Conservation (phyloP, 1,140 invertebrate species). For the Adoxophyes honmai region DNA sequence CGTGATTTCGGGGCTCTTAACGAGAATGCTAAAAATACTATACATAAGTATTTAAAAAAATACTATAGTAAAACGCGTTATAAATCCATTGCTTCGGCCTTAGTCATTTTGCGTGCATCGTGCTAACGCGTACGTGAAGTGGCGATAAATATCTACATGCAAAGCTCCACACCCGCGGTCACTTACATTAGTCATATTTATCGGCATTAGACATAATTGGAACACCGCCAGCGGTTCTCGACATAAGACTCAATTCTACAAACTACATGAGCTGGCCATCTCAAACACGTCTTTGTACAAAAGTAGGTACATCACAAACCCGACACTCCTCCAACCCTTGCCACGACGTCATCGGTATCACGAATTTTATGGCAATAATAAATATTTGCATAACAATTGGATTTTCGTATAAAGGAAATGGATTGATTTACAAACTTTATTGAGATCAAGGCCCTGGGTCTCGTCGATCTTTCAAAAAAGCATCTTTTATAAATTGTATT, state of each 20-base stretch:
- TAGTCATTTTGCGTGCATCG: background rate
- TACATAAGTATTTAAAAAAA: background rate
- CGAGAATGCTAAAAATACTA: background rate
- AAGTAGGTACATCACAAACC: background rate
- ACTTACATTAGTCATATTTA: constrained; percentile 1
- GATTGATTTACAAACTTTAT: constrained; percentile 47
- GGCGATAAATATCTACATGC: constrained; percentile 6
- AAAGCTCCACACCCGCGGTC: background rate
- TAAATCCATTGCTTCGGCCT: background rate
- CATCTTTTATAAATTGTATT: constrained; percentile 47
- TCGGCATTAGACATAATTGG: constrained; percentile 14
- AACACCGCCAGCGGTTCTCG: constrained; percentile 55
- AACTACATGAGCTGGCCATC: constrained; percentile 11
- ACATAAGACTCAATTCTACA: constrained; percentile 18
- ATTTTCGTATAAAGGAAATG: background rate
- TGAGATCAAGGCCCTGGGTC: constrained; percentile 66
- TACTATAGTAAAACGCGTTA: no score
- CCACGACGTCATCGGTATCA: constrained; percentile 4
- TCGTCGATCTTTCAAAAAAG: constrained; percentile 52
- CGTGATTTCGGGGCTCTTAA: background rate
- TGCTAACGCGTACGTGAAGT: background rate
- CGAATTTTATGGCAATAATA: constrained; percentile 14
- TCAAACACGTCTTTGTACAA: constrained; percentile 11
- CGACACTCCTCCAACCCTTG: background rate
- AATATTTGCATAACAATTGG: constrained; percentile 1